Conservation (phyloP, 2,888 invertebrate genomes). For the Lordiphosa fenestrarum region DNA sequence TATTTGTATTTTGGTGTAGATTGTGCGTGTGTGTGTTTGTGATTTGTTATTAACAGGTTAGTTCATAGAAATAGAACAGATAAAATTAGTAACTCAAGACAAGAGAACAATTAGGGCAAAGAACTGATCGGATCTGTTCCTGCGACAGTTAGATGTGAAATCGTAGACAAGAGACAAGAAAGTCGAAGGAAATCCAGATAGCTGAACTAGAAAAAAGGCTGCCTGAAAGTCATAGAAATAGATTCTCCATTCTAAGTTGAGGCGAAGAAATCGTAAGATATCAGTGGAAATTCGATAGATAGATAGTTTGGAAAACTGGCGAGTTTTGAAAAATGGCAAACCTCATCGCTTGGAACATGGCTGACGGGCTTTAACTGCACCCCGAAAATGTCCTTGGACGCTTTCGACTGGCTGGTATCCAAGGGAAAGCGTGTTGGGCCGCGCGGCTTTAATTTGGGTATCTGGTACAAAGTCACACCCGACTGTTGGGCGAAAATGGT, state of each 20-base stretch:
- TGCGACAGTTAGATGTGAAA: background rate
- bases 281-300: background rate
- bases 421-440: constrained; percentile 14
- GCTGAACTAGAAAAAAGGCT: constrained; percentile 1
- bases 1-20: constrained; percentile 24
- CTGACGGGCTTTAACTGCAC: constrained; percentile 78
- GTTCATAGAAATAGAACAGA: background rate
- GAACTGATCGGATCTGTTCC: too few relatives aligned
- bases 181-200: constrained; percentile 9
- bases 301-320: constrained; percentile 2
- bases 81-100: background rate
- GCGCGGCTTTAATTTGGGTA: constrained; percentile 41
- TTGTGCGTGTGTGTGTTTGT: constrained; percentile 2
- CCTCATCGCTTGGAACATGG: constrained; percentile 53
- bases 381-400: constrained; percentile 81
- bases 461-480: constrained; percentile 28
- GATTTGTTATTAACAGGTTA: background rate
- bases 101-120: background rate
- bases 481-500: constrained; percentile 37
- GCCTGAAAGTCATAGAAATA: background rate
- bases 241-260: too few relatives aligned
- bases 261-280: too few relatives aligned
- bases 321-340: constrained; percentile 39
- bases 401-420: constrained; percentile 72
- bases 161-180: constrained; percentile 3